These are phyloP conservation scores for Calidris pugnax DNA, from an alignment of 2,113 vertebrate genomes.

Conservation along the genomic window DNA sequence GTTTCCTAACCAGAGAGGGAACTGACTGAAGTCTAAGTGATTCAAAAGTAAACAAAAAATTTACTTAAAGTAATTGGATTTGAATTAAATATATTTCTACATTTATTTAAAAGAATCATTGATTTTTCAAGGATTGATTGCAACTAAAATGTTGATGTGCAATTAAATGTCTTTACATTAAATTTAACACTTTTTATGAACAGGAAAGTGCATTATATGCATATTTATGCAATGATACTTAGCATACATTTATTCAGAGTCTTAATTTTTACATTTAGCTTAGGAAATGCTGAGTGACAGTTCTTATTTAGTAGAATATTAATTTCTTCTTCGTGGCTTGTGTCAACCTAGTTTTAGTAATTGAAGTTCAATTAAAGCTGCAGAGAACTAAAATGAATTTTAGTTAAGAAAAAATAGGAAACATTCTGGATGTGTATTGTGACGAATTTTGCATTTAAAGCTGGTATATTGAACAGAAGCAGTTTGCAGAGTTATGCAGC, in stretches of 20 bases:
- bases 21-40: background rate
- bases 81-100: background rate
- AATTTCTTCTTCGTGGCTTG: conserved; percentile 54
- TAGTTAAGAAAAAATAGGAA: background rate
- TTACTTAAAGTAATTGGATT: conserved; percentile 16
- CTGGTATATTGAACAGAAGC: background rate
- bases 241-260: conserved; percentile 60
- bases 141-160: conserved; percentile 14
- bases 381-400: conserved; percentile 19
- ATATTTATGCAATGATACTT: conserved; percentile 60
- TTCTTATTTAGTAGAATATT: conserved; percentile 59
- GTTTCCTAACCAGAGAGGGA: background rate
- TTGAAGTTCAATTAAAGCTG: conserved; percentile 58
- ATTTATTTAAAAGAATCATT: background rate
- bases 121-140: conserved; percentile 7
- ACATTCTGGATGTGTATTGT: background rate
- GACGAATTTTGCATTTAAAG: background rate
- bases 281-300: conserved; percentile 65
- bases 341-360: conserved; percentile 59
- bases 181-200: background rate
- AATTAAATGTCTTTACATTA: conserved; percentile 41
- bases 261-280: conserved; percentile 65
- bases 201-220: conserved; percentile 49
- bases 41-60: conserved; percentile 23
- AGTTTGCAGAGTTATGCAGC: background rate